A percentile compares a stretch with the other conserved stretches of the same genome.
These are phyloP conservation scores for Leucophenga varia DNA, from an alignment of 1,140 invertebrate genomes.

Conservation along the genomic window DNA sequence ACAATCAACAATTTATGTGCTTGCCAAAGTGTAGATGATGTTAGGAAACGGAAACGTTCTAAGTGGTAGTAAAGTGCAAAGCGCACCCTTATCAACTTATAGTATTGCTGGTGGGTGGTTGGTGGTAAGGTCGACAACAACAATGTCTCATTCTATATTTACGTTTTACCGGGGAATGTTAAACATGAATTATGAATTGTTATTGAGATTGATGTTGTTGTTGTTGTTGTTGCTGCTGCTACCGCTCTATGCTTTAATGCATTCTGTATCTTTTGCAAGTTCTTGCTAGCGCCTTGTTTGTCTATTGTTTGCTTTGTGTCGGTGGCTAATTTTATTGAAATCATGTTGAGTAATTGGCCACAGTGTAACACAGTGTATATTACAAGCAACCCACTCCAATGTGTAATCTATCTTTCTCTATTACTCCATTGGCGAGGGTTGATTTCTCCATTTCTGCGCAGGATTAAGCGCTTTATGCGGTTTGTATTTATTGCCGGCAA, in stretches of 20 bases:
- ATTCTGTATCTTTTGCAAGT: not conserved
- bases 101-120: constrained; percentile 1
- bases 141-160: too few relatives aligned
- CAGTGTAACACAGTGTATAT: constrained; percentile 24
- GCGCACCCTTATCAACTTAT: constrained; percentile 8
- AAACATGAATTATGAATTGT: constrained; percentile 57
- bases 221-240: constrained; percentile 21
- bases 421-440: too few relatives aligned
- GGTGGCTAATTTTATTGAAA: constrained; percentile 55
- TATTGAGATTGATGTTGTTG: constrained; percentile 55
- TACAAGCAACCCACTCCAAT: too few relatives aligned
- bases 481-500: constrained; percentile 49
- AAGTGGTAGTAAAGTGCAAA: constrained; percentile 2
- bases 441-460: constrained; percentile 16
- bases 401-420: too few relatives aligned
- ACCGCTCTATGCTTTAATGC: constrained; percentile 11
- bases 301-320: too few relatives aligned
- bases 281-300: constrained; percentile 3
- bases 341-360: constrained; percentile 56
- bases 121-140: too few relatives aligned
- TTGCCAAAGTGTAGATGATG: constrained; percentile 11
- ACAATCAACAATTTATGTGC: constrained; percentile 52
- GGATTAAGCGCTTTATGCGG: constrained; percentile 47
- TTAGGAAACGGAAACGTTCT: constrained; percentile 18
- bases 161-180: too few relatives aligned